phyloP scores from a whole-genome alignment of 92 coral and sea anemone genomes.

The Actinostola sp. region DNA sequence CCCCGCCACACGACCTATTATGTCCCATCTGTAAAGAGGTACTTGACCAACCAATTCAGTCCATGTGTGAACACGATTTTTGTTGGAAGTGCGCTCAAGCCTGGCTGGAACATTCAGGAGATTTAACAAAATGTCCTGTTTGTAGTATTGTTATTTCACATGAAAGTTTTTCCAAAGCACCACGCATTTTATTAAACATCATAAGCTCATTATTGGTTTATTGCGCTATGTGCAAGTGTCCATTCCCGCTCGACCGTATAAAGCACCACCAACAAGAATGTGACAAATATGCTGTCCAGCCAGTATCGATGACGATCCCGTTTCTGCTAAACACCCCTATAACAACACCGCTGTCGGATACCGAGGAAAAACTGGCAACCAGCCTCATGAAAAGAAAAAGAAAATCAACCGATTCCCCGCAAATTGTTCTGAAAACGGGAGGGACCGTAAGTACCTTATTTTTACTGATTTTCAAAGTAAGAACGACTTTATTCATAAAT shows the following conservation, averaged over 20 bases:
- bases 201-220: background rate
- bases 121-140: conserved; percentile 12
- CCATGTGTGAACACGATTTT: conserved; percentile 12
- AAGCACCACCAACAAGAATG: background rate
- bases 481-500: background rate
- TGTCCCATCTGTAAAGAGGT: conserved; percentile 19
- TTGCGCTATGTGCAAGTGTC: background rate
- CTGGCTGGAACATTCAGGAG: conserved; percentile 3
- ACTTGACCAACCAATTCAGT: conserved; percentile 7
- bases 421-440: conserved; percentile 18
- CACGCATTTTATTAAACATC: background rate
- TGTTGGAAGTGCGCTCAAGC: background rate
- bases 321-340: background rate
- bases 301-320: background rate
- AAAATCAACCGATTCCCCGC: background rate
- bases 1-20: conserved; percentile 1
- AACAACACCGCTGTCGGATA: background rate
- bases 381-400: conserved; percentile 10
- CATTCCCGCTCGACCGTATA: conserved; percentile 1
- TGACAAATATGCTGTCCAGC: background rate
- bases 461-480: background rate
- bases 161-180: background rate
- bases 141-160: background rate
- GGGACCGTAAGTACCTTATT: conserved; percentile 5
- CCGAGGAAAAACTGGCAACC: conserved; percentile 12